Base-by-base conservation (phyloP, 2,113 vertebrate species). In the Cephalopholis sonnerati region DNA sequence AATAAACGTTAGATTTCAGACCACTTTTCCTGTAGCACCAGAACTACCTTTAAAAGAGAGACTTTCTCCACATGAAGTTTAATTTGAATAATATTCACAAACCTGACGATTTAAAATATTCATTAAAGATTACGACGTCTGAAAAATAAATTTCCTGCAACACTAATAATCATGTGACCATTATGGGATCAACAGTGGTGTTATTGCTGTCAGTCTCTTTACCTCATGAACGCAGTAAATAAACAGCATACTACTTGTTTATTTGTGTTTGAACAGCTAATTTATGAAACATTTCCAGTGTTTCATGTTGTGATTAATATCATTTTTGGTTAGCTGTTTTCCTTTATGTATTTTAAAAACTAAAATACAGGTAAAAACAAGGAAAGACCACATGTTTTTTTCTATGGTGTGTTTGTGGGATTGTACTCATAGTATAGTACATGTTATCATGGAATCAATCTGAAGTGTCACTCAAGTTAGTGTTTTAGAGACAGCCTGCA, bases 381-480 rank as follows among this genome's bases (percentile, higher is more conserved):
- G 7, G 7, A 11, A 73, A 50, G 22, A 2, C 0, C 2, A 36
- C 3, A 24, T n/a, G 5, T 41, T 17, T 41, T 36, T 41, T 62
- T 4, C 2, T 25, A 5, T 16, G 3, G 50, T 41, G 25, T 16
- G 20, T 17, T 17, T 2, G 41, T 50, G 25, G 22, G n/a, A 57
- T 41, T 22, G 6, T 4, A 39, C 58, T 25, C 12, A 5, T 3
- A 10, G 7, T 57, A 25, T 58, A 46, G n/a, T 13, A 4, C 24
- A 57, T 57, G 70, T 22, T 54, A 18, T 24, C 20, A 39, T 27
- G 6, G 29, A 18, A 54, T 27, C 57, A 15, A 27, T 70, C 32
- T 54, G 2, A 57, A 71, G 76, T 70, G 55, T 76, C 29, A 41
- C 25, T 18, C 18, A 41, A 70, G 51, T 73, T 58, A 4, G 36